A percentile compares a stretch with the other conserved stretches of the same genome.
Evolutionary conservation across 2,888 invertebrate genomes (phyloP).

Genomic region (Patella depressa): DNA sequence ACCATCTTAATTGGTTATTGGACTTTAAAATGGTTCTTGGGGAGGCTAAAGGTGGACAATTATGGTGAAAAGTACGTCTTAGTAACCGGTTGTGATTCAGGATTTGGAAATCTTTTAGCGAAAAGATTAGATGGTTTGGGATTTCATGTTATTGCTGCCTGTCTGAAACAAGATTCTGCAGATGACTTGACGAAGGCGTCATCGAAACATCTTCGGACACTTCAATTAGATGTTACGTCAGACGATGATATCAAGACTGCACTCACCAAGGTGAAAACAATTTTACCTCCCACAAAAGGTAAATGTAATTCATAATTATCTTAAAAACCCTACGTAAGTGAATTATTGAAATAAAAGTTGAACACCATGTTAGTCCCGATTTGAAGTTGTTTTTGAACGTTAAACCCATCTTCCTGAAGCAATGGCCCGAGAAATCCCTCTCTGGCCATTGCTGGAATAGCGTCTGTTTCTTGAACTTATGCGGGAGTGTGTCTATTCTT

Average conservation of each 20-base stretch:
- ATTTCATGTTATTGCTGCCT: slow-evolving; percentile 52
- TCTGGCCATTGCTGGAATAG: too few species aligned
- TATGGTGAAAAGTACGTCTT: slow-evolving; percentile 47
- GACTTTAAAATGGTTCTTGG: too few species aligned
- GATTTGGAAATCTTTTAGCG: slow-evolving; percentile 54
- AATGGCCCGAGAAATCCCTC: too few species aligned
- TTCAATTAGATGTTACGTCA: slow-evolving; percentile 35
- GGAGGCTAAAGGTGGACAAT: background rate
- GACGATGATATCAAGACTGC: slow-evolving; percentile 33
- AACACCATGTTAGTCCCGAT: too few species aligned
- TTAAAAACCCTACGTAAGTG: too few species aligned
- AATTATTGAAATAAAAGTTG: too few species aligned
- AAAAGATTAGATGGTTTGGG: slow-evolving; percentile 47
- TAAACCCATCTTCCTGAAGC: too few species aligned
- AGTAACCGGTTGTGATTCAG: slow-evolving; percentile 63
- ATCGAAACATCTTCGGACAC: slow-evolving; percentile 31
- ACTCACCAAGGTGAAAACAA: slow-evolving; percentile 22
- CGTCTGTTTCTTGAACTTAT: too few species aligned
- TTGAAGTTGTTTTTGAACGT: too few species aligned
- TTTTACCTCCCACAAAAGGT: background rate
- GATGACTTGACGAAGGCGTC: slow-evolving; percentile 31
- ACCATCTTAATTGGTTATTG: too few species aligned
- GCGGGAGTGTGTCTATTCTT: too few species aligned
- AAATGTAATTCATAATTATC: too few species aligned
- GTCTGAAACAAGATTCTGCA: slow-evolving; percentile 44